Evolutionary conservation across 2,888 invertebrate species (phyloP).

Genomic region (Rambutsinella grinnellia): DNA sequence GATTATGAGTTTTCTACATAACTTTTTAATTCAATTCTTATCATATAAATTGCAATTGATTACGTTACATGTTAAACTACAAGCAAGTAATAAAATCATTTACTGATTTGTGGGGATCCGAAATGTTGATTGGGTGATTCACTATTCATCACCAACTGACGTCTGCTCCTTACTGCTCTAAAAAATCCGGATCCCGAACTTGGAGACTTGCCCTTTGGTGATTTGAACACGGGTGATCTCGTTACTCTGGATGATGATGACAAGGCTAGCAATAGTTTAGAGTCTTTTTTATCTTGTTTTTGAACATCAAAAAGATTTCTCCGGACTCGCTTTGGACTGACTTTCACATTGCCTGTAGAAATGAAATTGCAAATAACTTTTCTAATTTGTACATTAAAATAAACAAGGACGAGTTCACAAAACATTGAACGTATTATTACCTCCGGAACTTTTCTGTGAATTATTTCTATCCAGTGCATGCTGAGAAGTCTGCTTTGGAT

Average conservation of each 20-base stretch:
- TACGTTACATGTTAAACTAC: neutral
- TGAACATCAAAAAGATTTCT: constrained; percentile 57
- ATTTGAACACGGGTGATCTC: constrained; percentile 48
- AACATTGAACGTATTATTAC: neutral
- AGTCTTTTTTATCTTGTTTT: constrained; percentile 49
- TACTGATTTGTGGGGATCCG: constrained; percentile 22
- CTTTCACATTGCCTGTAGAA: constrained; percentile 13
- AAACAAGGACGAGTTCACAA: neutral
- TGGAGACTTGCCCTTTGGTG: constrained; percentile 41
- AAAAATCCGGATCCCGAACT: constrained; percentile 36
- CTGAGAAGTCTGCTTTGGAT: constrained; percentile 3
- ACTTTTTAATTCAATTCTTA: neutral
- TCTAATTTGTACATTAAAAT: neutral
- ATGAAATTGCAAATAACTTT: constrained; percentile 5
- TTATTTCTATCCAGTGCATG: neutral
- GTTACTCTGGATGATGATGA: constrained; percentile 28
- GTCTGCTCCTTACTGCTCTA: constrained; percentile 36
- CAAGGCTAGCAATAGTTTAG: constrained; percentile 36
- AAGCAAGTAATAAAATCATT: too few relatives aligned
- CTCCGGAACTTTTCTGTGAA: neutral
- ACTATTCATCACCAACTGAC: constrained; percentile 24
- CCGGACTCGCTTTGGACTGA: constrained; percentile 51
- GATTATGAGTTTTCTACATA: neutral
- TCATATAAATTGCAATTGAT: neutral
- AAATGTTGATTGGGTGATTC: constrained; percentile 7